A percentile compares a stretch with the other conserved stretches of the same genome.
Conservation (phyloP, 1,140 invertebrate genomes). For the Apis florea region DNA sequence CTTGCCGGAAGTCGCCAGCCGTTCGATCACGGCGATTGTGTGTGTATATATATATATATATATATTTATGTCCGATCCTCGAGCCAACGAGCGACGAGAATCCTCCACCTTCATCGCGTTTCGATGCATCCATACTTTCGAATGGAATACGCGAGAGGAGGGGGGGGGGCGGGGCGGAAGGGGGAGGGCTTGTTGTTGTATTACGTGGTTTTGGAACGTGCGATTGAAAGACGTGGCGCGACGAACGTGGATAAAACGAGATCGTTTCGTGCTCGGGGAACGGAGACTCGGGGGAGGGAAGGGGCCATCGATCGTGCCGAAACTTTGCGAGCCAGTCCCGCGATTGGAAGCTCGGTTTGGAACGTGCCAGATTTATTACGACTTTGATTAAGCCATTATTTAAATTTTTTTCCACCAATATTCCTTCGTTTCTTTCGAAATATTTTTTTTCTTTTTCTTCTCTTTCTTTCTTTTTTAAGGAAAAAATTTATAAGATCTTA, state of each 20-base stretch:
- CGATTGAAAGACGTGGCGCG: constrained; percentile 13
- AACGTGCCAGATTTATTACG: not conserved
- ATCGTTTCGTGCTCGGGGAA: not conserved
- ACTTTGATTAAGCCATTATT: not conserved
- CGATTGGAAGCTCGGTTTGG: not conserved
- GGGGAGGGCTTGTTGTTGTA: not conserved
- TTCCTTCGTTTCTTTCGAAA: not conserved
- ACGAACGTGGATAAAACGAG: constrained; percentile 1
- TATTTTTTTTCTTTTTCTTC: no score
- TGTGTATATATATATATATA: no score
- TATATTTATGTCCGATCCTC: no score
- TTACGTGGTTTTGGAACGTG: not conserved
- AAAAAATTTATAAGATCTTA: no score
- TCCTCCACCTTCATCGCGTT: not conserved
- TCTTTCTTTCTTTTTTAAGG: no score
- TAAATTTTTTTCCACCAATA: not conserved
- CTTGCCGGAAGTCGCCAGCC: constrained; percentile 45
- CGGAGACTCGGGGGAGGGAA: not conserved
- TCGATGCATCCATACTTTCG: not conserved
- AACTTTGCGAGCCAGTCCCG: not conserved
- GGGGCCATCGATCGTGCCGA: not conserved
- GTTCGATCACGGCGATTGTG: constrained; percentile 20
- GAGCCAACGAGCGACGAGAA: not conserved
- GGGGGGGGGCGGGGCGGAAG: no score
- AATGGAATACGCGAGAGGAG: not conserved